Base-by-base conservation (phyloP, 2,888 invertebrate genomes). In the Elaeidobius kamerunicus region DNA sequence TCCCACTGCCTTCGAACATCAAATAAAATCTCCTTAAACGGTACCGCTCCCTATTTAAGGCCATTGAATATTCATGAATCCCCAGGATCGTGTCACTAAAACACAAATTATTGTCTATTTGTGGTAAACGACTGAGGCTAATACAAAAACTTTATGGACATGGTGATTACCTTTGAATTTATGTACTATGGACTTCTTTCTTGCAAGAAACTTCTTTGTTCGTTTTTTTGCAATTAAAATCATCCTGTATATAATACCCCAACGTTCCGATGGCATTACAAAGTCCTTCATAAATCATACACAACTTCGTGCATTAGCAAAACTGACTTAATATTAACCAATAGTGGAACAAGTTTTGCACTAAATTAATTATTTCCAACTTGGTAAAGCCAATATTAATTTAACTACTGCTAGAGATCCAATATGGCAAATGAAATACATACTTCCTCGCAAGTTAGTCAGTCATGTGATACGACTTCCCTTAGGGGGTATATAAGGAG, bases 401-500 rank as follows among this genome's bases (percentile, higher is more conserved):
- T 39, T 39, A 39, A 39, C 19, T 18, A 11, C n/a, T 19, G 19
- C 20, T n/a, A n/a, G 12, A n/a, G 9, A 39, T 39, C 39, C 39
- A 39, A 39, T 39, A 39, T 39, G 39, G 39, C 39, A 39, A 20
- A 39, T 19, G 39, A 39, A 39, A 39, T 39, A 19, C 34, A n/a
- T n/a, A 34, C 20, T 19, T 39, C 20, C 39, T 12, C 17, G 19
- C 11, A 39, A 39, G 18, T 39, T 39, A 19, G 39, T 12, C 20
- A 30, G 30, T 30, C 30, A 30, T 30, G 30, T 30, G 30, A 30
- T 30, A 30, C 3, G 4, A 12, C 11, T 30, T 30, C 3, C 30
- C 11, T 11, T 3, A 30, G 30, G 30, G 30, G 12, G 11, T 30
- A n/a, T n/a, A n/a, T 30, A 7, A 3, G 12, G 30, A 11, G 11